Base-by-base conservation (phyloP, 2,888 invertebrate species). In the Charanyca ferruginea region DNA sequence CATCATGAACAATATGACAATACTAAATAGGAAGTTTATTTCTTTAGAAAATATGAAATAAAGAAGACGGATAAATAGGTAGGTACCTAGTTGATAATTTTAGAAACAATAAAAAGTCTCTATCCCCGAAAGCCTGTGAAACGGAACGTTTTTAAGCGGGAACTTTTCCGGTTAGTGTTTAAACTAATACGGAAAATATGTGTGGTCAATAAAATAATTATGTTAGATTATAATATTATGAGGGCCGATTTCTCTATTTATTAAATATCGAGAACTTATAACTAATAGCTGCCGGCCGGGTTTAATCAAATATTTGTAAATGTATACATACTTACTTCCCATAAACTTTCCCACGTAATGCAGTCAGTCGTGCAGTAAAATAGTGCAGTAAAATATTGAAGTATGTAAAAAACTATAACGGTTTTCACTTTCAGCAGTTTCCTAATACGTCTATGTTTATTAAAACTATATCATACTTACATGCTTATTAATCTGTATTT, bases 1-100 rank as follows among this genome's bases (percentile, higher is more conserved):
- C 77, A 66, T 72, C 75, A 42, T 42, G 16, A 66, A 77, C 75
- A 77, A 74, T 77, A 73, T 59, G 41, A 69, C 75, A 65, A 78
- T 38, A 54, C 28, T 71, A 35, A 47, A 62, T 57, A 73, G 82
- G 81, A 81, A 82, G 80, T 73, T 23, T 35, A 66, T 55, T 66
- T 78, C 57, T 73, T 77, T 23, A 59, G 28, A 48, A 51, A 53
- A 62, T 47, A 71, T 73, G 69, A 76, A 78, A 70, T 61, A 67
- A 44, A 67, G 61, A 70, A 63, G 70, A 28, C 35, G 5, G 8
- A 25, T 16, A 35, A 18, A 35, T 61, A n/a, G n/a, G n/a, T n/a
- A n/a, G n/a, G n/a, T n/a, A n/a, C n/a, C n/a, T n/a, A 25, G 51
- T 25, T 28, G 16, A 23, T 65, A 57, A 47, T 57, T 72, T 57